These are phyloP conservation scores for Rousettus madagascariensis DNA, from an alignment of 2,797 vertebrate species.

Conservation along the genomic window DNA sequence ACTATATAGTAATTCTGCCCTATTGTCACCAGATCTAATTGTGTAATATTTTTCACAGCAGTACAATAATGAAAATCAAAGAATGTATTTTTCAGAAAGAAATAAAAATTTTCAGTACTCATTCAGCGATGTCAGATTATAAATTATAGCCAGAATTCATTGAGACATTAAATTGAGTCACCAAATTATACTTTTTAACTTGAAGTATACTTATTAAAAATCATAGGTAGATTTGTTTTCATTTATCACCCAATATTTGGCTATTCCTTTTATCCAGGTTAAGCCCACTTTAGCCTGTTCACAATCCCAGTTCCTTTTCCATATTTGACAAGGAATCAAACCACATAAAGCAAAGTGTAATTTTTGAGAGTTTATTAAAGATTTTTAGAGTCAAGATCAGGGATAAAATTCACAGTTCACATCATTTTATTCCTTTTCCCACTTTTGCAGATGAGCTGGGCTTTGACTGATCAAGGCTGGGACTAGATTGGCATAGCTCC, in stretches of 20 bases:
- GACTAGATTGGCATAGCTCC: not conserved
- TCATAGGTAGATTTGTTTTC: not conserved
- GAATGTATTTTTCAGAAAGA: not conserved
- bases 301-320: not conserved
- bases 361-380: not conserved
- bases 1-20: not conserved
- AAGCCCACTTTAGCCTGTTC: not conserved
- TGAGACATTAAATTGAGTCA: not conserved
- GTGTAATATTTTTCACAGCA: not conserved
- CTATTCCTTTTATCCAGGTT: not conserved
- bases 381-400: not conserved
- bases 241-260: not conserved
- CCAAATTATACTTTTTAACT: not conserved
- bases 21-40: not conserved
- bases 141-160: not conserved
- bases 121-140: not conserved
- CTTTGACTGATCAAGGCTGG: not conserved
- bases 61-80: conserved; percentile 34
- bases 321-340: not conserved
- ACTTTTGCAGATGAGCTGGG: not conserved
- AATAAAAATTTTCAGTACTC: conserved; percentile 19
- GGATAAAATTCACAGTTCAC: not conserved
- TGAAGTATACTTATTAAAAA: conserved; percentile 3
- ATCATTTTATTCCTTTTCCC: not conserved
- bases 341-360: not conserved